Base-by-base conservation (phyloP, 2,113 vertebrate genomes). In the Chinchilla lanigera region DNA sequence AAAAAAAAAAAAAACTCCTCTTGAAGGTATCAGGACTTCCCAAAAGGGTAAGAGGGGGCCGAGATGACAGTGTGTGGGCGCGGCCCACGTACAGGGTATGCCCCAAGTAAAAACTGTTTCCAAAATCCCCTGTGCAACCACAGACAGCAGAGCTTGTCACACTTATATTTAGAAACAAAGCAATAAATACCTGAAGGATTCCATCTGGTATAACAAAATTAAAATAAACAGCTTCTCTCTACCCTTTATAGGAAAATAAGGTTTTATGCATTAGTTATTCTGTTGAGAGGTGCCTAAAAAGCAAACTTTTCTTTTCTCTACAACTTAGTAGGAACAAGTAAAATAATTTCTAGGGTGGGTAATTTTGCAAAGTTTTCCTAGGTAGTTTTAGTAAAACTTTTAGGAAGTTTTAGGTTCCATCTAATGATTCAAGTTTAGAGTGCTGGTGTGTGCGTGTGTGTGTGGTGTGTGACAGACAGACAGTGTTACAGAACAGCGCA, bases 81-180 rank as follows among this genome's bases (percentile, higher is more conserved):
- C 95, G 65, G 90, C 97, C 98, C 96, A 98, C 96, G 93, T 58
- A 89, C 90, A 97, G 77, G 97, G 96, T 98, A 96, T 97, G 97
- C 98, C 97, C 96, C 54, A 95, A 96, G 96, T 94, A 97, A 98
- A 98, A 97, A 97, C 69, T 97, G 90, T 97, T 98, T 98, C 97
- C 97, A 97, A 98, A 98, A 98, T 91, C 96, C 97, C 98, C 98
- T 94, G 0, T 17, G 83, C 94, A 92, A 97, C 98, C 98, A 98
- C 98, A 98, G 96, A 91, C 90, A 41, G 94, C 35, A 82, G 61
- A 95, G 83, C 90, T 75, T 94, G 94, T 95, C 97, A 96, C 63
- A 85, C 86, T 95, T 97, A 97, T 96, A 97, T 97, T 98, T 96
- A 98, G 98, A 98, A 97, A 97, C 96, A 98, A 96, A 95, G 98